Percentiles rank a stretch among this genome's conserved stretches.
Evolutionary conservation across 2,888 invertebrate genomes (phyloP).

Genomic region (Gerris lacustris): DNA sequence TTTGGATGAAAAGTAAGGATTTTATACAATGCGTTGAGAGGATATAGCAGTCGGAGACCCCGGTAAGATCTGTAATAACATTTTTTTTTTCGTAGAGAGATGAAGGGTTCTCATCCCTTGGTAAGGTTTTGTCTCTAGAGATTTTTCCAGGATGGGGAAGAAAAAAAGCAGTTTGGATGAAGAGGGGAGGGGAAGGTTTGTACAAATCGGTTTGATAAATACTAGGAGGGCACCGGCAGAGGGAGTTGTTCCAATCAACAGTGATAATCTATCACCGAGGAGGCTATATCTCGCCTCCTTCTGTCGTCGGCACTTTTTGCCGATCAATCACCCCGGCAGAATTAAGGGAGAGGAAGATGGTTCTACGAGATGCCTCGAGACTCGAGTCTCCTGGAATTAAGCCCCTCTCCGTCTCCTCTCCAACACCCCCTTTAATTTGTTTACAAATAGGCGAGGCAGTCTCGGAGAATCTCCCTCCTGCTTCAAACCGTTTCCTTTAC

Average conservation of each 20-base stretch:
- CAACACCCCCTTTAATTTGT: neutral
- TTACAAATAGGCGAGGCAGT: neutral
- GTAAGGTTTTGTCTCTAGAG: neutral
- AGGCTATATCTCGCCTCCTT: neutral
- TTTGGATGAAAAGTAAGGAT: no score
- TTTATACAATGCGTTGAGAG: no score
- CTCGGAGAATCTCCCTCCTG: no score
- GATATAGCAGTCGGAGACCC: no score
- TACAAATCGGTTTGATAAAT: conserved; percentile 3
- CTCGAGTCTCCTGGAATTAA: no score
- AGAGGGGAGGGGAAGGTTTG: neutral
- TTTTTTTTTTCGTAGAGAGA: neutral
- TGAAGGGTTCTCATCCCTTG: neutral
- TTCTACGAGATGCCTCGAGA: no score
- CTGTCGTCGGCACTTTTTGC: neutral
- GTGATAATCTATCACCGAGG: neutral
- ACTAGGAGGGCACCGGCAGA: neutral
- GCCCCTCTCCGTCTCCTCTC: no score
- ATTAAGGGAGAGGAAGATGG: neutral
- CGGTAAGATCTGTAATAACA: neutral
- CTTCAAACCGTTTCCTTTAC: no score
- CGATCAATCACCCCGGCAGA: conserved; percentile 1
- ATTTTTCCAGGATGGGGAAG: neutral
- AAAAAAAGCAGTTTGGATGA: neutral
- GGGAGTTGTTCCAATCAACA: neutral